Evolutionary conservation across 1,140 invertebrate species (phyloP).

Genomic region (Aphis craccivora): DNA sequence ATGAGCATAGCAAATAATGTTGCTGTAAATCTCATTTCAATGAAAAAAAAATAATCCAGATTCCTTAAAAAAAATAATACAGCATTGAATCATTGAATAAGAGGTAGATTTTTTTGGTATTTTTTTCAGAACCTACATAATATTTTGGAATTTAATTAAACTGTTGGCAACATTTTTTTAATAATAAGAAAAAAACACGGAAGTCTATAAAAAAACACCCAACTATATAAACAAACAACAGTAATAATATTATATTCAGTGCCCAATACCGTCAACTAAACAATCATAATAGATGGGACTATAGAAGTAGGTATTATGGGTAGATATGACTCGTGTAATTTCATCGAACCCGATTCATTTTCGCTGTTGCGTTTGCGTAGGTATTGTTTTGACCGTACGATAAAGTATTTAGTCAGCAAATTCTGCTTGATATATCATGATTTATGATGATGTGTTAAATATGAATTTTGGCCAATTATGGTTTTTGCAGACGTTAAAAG

Average conservation of each 20-base stretch:
- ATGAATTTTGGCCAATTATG: neutral
- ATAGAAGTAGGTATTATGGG: too few species aligned
- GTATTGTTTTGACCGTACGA: too few species aligned
- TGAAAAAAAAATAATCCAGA: neutral
- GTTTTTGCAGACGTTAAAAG: neutral
- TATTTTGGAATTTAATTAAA: neutral
- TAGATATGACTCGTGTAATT: too few species aligned
- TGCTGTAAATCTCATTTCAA: neutral
- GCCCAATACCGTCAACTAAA: too few species aligned
- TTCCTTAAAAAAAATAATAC: neutral
- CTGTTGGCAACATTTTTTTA: neutral
- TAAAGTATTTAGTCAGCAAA: too few species aligned
- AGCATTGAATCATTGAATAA: neutral
- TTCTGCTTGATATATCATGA: neutral
- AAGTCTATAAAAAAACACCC: too few species aligned
- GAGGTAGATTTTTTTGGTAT: neutral
- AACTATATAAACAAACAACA: too few species aligned
- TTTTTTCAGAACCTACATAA: neutral
- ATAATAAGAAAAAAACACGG: neutral
- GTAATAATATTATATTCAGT: too few species aligned
- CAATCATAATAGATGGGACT: too few species aligned
- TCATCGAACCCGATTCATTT: too few species aligned
- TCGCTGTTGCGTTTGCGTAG: too few species aligned
- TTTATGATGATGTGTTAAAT: neutral
- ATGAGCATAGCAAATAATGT: neutral